Evolutionary conservation across 2,888 invertebrate genomes (phyloP).

Genomic region (Oxystoma pomonae): DNA sequence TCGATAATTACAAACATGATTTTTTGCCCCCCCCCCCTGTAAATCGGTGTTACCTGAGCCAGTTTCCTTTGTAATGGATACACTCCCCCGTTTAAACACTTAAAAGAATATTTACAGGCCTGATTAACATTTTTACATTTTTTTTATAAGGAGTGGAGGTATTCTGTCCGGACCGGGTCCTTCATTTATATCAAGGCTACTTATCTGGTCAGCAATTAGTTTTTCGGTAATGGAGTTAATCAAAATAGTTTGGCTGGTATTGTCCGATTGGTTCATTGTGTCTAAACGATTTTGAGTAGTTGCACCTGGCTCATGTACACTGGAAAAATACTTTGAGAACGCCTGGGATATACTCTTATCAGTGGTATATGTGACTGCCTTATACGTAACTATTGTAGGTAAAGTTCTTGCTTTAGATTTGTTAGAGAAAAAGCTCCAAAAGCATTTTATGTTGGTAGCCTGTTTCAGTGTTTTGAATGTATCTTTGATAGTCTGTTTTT

Average conservation of each 20-base stretch:
- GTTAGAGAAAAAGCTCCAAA: too few species aligned
- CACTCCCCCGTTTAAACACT: background rate
- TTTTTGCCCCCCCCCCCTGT: background rate
- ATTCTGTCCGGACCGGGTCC: background rate
- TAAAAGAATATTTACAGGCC: background rate
- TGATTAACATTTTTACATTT: background rate
- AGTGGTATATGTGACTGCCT: background rate
- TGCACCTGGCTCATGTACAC: background rate
- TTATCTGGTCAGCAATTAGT: background rate
- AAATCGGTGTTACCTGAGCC: background rate
- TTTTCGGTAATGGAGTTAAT: background rate
- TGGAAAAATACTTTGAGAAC: conserved; percentile 1
- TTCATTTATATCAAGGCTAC: background rate
- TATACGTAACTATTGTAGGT: conserved; percentile 1
- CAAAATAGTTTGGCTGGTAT: too few species aligned
- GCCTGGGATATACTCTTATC: background rate
- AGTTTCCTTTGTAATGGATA: background rate
- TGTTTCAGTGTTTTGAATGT: background rate
- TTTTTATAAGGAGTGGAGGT: background rate
- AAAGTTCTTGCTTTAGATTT: background rate
- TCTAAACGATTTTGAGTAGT: background rate
- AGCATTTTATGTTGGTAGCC: background rate
- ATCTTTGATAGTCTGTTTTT: background rate
- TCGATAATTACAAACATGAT: too few species aligned
- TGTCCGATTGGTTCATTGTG: too few species aligned